phyloP scores from a whole-genome alignment of 2,797 vertebrate genomes.

The Pelochelys cantorii region DNA sequence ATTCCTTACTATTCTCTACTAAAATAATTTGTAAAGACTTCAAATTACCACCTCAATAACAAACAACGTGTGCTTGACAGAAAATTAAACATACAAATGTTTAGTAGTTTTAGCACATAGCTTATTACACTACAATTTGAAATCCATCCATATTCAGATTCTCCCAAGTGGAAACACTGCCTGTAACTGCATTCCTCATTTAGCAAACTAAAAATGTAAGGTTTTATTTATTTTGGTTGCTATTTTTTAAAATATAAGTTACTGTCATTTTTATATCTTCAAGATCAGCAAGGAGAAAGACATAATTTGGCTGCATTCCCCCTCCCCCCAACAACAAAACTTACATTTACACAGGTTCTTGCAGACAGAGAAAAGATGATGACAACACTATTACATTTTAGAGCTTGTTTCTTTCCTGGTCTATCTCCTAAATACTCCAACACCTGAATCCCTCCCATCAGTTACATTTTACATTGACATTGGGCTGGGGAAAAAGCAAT shows the following conservation, averaged over 20 bases:
- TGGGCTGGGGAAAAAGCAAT: conserved; percentile 70
- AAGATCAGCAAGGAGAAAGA: conserved; percentile 57
- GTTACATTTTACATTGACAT: conserved; percentile 77
- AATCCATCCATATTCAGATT: conserved; percentile 79
- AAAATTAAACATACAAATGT: conserved; percentile 77
- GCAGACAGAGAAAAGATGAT: conserved; percentile 63
- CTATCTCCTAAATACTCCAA: conserved; percentile 77
- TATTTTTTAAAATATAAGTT: conserved; percentile 62
- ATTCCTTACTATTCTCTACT: conserved; percentile 51
- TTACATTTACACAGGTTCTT: conserved; percentile 51
- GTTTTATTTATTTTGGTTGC: conserved; percentile 48
- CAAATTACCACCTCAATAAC: conserved; percentile 57
- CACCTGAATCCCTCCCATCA: conserved; percentile 68
- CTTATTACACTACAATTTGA: conserved; percentile 79
- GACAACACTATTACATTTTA: conserved; percentile 60
- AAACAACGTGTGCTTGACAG: conserved; percentile 66
- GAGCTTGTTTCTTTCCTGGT: conserved; percentile 72
- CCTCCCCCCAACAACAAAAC: conserved; percentile 42
- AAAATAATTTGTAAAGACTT: conserved; percentile 72
- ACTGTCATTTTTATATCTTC: conserved; percentile 49
- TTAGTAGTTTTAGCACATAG: conserved; percentile 81
- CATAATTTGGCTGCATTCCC: conserved; percentile 65
- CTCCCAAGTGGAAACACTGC: conserved; percentile 70
- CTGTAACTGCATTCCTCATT: conserved; percentile 70
- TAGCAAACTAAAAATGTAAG: conserved; percentile 40